Base-by-base conservation (phyloP, 92 coral and sea anemone species). In the Plumapathes pennacea region DNA sequence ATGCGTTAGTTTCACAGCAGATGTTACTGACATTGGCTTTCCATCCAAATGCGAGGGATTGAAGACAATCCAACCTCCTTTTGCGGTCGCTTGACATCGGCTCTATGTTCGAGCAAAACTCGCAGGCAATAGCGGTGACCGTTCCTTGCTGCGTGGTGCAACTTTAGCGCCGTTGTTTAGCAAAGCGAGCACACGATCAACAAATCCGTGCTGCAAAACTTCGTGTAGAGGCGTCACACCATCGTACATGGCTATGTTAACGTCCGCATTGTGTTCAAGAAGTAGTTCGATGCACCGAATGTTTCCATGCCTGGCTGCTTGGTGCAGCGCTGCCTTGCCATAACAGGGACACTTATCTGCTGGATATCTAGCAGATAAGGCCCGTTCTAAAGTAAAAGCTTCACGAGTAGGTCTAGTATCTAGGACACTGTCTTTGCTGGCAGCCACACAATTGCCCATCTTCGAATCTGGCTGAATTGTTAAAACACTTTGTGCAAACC, bases 241-340 rank as follows among this genome's bases (percentile, higher is more conserved):
- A 47, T 62, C 70, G 39, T 62, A 62, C 57, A 58, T 46, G 38
- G 70, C 70, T 30, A 62, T 62, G 37, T 62, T 62, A 38, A 46
- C 70, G 36, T 32, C 22, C 21, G 70, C 70, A 33, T 62, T 62
- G 50, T 62, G 70, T 47, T 62, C 70, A 29, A 62, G 70, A 46
- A 62, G 37, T 56, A 62, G 46, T 41, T 44, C 38, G 37, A 62
- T 47, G 38, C 70, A 62, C 31, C 57, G 36, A 47, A 33, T 46
- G 25, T 62, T 44, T 46, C 70, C 70, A 47, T 48, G 46, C 37
- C 70, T 62, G 33, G 70, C 70, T 45, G 70, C 70, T 32, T 62
- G 56, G 29, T 62, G 70, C 50, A 62, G 50, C 22, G 70, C 70
- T 24, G 70, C 46, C 70, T 62, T 62, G 57, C 70, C 70, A 62